phyloP scores from a whole-genome alignment of 2,888 invertebrate species.

The Gastrophysa polygoni region DNA sequence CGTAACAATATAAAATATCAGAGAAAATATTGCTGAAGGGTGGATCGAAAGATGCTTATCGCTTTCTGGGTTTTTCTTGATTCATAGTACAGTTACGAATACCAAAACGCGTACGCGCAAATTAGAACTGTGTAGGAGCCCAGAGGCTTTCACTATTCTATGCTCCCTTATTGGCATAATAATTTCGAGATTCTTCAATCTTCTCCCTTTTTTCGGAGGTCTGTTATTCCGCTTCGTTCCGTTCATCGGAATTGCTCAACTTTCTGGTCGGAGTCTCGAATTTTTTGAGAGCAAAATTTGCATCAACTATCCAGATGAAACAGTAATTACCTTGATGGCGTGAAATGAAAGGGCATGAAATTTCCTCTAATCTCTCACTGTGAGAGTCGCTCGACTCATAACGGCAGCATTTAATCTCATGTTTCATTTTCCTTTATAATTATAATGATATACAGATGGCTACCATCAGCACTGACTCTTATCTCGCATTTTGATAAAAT shows the following conservation, averaged over 20 bases:
- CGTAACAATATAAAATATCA: no score
- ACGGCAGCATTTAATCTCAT: constrained; percentile 3
- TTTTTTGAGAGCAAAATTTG: not conserved
- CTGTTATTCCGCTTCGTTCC: not conserved
- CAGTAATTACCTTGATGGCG: constrained; percentile 1
- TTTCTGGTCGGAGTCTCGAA: not conserved
- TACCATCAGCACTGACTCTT: not conserved
- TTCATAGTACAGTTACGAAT: no score
- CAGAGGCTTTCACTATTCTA: no score
- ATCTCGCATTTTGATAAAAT: not conserved
- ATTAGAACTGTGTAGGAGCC: no score
- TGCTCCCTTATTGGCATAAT: no score
- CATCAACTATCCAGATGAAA: not conserved
- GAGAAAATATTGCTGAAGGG: no score
- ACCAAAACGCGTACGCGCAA: no score
- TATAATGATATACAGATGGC: constrained; percentile 4
- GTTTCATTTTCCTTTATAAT: constrained; percentile 1
- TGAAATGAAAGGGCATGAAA: not conserved
- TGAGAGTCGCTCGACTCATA: not conserved
- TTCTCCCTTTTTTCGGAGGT: no score
- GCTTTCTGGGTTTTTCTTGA: no score
- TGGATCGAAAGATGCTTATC: no score
- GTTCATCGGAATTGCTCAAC: not conserved
- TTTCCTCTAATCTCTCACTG: constrained; percentile 2
- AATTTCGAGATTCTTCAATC: no score